Evolutionary conservation across 2,113 vertebrate genomes (phyloP).

Genomic region (Fukomys damarensis): DNA sequence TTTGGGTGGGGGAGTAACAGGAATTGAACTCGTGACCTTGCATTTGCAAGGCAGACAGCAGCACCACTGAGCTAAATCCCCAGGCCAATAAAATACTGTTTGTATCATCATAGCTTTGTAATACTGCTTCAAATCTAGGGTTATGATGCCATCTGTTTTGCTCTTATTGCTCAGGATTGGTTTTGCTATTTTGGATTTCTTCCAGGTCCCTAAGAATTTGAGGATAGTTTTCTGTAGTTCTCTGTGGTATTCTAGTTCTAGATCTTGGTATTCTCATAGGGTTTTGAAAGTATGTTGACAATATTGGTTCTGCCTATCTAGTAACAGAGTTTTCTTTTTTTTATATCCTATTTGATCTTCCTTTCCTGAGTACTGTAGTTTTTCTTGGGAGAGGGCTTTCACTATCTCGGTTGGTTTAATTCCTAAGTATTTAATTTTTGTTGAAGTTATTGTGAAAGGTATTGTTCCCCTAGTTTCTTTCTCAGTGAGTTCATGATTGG

Average conservation of each 20-base stretch:
- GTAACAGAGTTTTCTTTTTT: background rate
- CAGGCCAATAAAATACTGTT: background rate
- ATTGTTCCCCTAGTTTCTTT: background rate
- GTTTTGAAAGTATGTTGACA: background rate
- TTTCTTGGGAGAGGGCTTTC: background rate
- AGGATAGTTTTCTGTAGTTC: background rate
- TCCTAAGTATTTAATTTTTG: background rate
- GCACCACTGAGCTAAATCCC: too few species aligned
- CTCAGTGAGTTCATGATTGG: background rate
- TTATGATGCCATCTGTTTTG: background rate
- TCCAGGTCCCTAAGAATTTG: background rate
- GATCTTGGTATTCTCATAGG: background rate
- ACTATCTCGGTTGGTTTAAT: background rate
- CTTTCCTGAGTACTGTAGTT: background rate
- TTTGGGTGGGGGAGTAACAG: too few species aligned
- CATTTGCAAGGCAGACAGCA: too few species aligned
- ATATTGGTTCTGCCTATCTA: background rate
- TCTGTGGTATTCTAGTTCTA: background rate
- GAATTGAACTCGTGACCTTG: too few species aligned
- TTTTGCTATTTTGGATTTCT: background rate
- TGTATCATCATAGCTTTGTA: background rate
- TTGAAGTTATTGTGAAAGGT: background rate
- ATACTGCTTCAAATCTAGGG: background rate
- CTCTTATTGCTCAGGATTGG: background rate
- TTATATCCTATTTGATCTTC: background rate